Conservation (phyloP, 1,140 invertebrate genomes). For the Melipona quadrifasciata region DNA sequence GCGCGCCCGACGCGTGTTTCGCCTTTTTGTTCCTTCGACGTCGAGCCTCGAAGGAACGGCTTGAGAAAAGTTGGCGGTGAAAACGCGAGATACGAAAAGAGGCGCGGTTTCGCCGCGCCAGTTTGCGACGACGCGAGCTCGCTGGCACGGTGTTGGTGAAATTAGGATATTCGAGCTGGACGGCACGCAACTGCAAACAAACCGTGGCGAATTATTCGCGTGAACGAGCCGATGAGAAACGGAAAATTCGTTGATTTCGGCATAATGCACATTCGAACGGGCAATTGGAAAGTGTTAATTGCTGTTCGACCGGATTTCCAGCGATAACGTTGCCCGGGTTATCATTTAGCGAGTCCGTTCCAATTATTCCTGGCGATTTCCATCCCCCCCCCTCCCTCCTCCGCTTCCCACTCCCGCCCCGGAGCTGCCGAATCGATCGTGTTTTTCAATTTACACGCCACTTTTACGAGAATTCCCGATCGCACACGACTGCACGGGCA, state of each 20-base stretch:
- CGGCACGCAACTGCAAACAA: conserved; percentile 69
- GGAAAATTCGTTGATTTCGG: conserved; percentile 14
- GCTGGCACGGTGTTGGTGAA: conserved; percentile 54
- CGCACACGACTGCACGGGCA: too few species aligned
- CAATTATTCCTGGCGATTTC: background rate
- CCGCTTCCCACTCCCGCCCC: background rate
- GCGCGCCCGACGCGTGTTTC: background rate
- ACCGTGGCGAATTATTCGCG: conserved; percentile 67
- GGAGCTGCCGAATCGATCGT: background rate
- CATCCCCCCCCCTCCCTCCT: too few species aligned
- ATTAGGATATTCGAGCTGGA: conserved; percentile 62
- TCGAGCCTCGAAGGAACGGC: background rate
- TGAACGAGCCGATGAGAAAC: conserved; percentile 58
- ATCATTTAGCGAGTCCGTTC: conserved; percentile 4
- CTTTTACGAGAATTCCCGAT: background rate
- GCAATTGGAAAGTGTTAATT: conserved; percentile 65
- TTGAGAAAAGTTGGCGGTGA: background rate
- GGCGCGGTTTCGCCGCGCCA: background rate
- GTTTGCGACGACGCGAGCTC: conserved; percentile 31
- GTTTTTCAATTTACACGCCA: background rate
- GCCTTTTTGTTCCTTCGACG: background rate
- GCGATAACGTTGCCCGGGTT: background rate
- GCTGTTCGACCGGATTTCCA: conserved; percentile 37
- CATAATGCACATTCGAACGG: conserved; percentile 48
- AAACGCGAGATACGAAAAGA: background rate